These are phyloP conservation scores for Zaprionus lachaisei DNA, from an alignment of 1,140 invertebrate genomes.

Conservation along the genomic window DNA sequence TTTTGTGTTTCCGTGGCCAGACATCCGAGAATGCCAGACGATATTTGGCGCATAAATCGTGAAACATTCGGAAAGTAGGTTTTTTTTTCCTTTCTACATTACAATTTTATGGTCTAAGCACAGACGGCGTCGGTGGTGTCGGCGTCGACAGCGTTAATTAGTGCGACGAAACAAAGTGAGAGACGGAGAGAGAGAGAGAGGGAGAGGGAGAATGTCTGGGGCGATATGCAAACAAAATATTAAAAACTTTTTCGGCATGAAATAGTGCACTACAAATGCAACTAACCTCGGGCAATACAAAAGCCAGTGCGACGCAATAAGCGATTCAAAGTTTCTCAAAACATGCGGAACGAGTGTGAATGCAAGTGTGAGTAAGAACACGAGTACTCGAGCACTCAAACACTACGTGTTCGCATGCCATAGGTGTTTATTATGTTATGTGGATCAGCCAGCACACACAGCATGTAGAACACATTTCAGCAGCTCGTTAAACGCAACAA, in stretches of 20 bases:
- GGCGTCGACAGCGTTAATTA: constrained; percentile 58
- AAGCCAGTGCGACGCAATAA: constrained; percentile 17
- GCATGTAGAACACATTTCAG: constrained; percentile 17
- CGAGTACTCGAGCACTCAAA: constrained; percentile 2
- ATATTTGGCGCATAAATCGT: constrained; percentile 54
- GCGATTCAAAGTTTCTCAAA: constrained; percentile 3
- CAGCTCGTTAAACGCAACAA: background rate
- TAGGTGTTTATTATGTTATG: constrained; percentile 26
- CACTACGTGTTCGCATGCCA: constrained; percentile 6
- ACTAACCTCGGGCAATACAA: constrained; percentile 72
- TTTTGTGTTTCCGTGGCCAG: constrained; percentile 4
- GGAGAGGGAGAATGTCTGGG: background rate
- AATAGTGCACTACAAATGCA: constrained; percentile 44
- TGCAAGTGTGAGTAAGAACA: constrained; percentile 1
- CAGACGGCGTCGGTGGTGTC: constrained; percentile 34
- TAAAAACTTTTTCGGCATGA: constrained; percentile 33
- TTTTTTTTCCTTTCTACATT: constrained; percentile 38
- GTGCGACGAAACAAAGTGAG: constrained; percentile 50
- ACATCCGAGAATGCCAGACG: constrained; percentile 39
- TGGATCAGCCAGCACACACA: constrained; percentile 3
- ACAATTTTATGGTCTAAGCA: constrained; percentile 51
- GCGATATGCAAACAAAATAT: constrained; percentile 34
- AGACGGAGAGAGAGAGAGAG: background rate
- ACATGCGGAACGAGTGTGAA: constrained; percentile 10
- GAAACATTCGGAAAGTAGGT: constrained; percentile 19